These are phyloP conservation scores for Osmerus mordax DNA, from an alignment of 2,113 vertebrate species.

Conservation along the genomic window DNA sequence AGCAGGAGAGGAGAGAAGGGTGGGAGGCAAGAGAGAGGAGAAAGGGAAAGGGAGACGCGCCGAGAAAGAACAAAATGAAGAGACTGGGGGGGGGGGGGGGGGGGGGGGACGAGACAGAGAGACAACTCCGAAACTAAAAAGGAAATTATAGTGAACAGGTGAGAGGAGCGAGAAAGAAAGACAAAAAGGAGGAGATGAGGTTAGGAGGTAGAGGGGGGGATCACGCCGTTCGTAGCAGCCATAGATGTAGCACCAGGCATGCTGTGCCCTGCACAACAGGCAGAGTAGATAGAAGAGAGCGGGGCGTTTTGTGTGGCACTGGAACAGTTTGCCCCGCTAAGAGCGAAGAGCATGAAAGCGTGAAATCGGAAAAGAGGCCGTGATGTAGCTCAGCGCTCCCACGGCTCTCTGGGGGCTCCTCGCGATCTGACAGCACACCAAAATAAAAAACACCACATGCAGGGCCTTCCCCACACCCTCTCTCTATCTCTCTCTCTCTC, in stretches of 20 bases:
- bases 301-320: conserved; percentile 31
- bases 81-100: not conserved
- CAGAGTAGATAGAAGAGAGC: conserved; percentile 11
- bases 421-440: conserved; percentile 57
- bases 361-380: conserved; percentile 68
- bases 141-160: not conserved
- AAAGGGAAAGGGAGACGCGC: not conserved
- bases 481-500: not conserved
- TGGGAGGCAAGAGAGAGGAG: conserved; percentile 26
- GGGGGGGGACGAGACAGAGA: not conserved
- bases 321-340: conserved; percentile 49
- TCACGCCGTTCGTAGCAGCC: not conserved
- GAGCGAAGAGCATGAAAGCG: conserved; percentile 64
- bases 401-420: conserved; percentile 56
- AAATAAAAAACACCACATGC: conserved; percentile 28
- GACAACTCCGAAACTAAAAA: not conserved
- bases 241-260: not conserved
- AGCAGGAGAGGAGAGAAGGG: conserved; percentile 36
- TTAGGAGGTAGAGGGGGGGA: not conserved
- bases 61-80: conserved; percentile 15
- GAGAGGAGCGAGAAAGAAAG: not conserved
- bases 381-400: conserved; percentile 63
- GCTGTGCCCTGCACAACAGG: not conserved
- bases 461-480: conserved; percentile 29
- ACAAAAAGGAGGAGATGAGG: conserved; percentile 8